phyloP scores from a whole-genome alignment of 2,888 invertebrate species.

The Athripsodes cinereus region DNA sequence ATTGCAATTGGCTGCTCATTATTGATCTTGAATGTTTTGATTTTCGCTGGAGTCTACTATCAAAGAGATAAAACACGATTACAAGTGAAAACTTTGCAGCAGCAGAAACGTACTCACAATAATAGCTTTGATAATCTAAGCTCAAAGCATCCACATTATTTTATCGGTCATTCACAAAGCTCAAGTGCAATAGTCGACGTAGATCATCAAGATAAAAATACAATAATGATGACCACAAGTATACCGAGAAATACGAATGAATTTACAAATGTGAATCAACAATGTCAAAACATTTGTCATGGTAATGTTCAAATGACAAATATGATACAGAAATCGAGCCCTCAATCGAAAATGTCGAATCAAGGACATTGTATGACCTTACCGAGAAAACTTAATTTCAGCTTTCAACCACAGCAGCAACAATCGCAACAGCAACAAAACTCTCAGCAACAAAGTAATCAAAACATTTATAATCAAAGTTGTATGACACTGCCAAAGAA shows the following conservation, averaged over 20 bases:
- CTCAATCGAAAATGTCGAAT: conserved; percentile 37
- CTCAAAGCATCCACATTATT: conserved; percentile 71
- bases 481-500: conserved; percentile 60
- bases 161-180: conserved; percentile 70
- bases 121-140: conserved; percentile 54
- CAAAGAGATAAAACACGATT: conserved; percentile 71
- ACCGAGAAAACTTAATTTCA: conserved; percentile 47
- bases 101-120: conserved; percentile 57
- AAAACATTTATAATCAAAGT: conserved; percentile 44
- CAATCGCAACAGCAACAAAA: conserved; percentile 1
- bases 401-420: conserved; percentile 37
- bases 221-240: conserved; percentile 41
- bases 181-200: conserved; percentile 81
- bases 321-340: conserved; percentile 42
- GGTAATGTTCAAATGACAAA: conserved; percentile 54
- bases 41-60: conserved; percentile 81
- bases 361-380: conserved; percentile 43
- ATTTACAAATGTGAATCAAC: conserved; percentile 38
- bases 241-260: conserved; percentile 33
- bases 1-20: conserved; percentile 78
- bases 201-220: conserved; percentile 65
- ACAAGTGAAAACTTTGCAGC: conserved; percentile 70
- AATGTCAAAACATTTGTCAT: conserved; percentile 53
- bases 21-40: conserved; percentile 72
- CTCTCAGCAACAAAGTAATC: conserved; percentile 29